Evolutionary conservation across 2,113 vertebrate species (phyloP).

Genomic region (Crypturellus undulatus): DNA sequence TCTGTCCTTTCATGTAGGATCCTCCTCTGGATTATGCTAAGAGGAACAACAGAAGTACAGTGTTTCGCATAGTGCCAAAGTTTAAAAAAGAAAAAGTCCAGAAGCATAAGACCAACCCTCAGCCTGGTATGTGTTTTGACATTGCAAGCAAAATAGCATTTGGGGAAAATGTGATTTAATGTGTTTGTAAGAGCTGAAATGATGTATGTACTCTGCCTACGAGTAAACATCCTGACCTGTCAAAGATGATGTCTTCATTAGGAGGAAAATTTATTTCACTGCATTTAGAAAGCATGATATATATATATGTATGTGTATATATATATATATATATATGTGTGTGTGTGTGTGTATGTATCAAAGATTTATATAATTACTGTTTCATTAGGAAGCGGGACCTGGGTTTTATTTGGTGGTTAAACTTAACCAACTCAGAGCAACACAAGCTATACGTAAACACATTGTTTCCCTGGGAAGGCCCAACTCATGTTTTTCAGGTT

Average conservation of each 20-base stretch:
- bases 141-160: background rate
- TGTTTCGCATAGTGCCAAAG: constrained; percentile 98
- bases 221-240: background rate
- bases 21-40: constrained; percentile 93
- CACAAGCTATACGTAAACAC: background rate
- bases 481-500: background rate
- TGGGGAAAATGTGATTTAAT: background rate
- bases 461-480: background rate
- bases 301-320: too few species aligned
- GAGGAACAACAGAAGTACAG: constrained; percentile 94
- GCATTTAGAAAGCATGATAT: background rate
- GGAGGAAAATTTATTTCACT: background rate
- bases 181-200: background rate
- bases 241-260: background rate
- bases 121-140: constrained; percentile 88
- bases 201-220: background rate
- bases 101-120: constrained; percentile 90
- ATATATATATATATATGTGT: too few species aligned
- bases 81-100: constrained; percentile 96
- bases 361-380: background rate
- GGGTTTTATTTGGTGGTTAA: background rate
- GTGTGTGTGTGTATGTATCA: too few species aligned
- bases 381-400: background rate
- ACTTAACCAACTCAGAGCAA: background rate
- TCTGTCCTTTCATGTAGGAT: constrained; percentile 82